A percentile compares a stretch with the other conserved stretches of the same genome.
Conservation (phyloP, 1,140 invertebrate species). For the Acromyrmex echinatior region DNA sequence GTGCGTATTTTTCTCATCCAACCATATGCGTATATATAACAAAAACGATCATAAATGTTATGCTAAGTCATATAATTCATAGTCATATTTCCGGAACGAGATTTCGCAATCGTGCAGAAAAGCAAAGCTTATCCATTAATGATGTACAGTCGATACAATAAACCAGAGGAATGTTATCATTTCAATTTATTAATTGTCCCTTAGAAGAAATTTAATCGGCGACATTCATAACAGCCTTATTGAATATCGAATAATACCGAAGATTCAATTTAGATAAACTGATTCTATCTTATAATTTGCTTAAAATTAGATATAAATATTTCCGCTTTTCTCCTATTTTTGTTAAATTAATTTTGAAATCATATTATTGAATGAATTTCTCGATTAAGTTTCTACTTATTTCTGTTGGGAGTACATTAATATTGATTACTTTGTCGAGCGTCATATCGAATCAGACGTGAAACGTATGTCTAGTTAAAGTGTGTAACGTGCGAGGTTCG, state of each 20-base stretch:
- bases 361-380: background rate
- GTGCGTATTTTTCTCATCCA: constrained; percentile 44
- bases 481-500: background rate
- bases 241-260: background rate
- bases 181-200: background rate
- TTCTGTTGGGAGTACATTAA: background rate
- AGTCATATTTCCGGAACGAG: constrained; percentile 34
- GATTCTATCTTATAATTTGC: too few species aligned
- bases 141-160: background rate
- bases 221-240: background rate
- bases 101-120: constrained; percentile 37
- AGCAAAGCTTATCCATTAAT: constrained; percentile 36
- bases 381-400: background rate
- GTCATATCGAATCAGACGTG: background rate
- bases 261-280: background rate
- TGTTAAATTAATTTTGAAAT: background rate
- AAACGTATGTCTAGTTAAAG: constrained; percentile 29
- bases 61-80: constrained; percentile 15
- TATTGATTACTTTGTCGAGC: background rate
- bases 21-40: constrained; percentile 28
- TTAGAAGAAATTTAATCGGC: background rate
- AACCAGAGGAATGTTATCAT: background rate
- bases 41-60: constrained; percentile 41
- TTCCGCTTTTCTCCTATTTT: background rate
- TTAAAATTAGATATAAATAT: background rate